A percentile compares a stretch with the other conserved stretches of the same genome.
Evolutionary conservation across 1,140 invertebrate genomes (phyloP).

Genomic region (Glossosoma conforme): DNA sequence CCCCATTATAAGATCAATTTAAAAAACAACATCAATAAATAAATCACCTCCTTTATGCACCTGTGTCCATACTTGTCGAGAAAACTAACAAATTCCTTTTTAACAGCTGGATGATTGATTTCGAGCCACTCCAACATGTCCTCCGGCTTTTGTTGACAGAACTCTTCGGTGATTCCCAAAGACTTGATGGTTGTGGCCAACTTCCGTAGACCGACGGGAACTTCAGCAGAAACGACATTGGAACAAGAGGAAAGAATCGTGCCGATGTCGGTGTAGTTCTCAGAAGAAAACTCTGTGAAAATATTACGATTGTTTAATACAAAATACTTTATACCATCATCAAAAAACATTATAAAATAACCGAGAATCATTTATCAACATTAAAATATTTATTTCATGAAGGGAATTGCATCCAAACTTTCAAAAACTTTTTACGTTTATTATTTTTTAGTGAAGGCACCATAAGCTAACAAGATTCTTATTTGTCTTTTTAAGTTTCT

Average conservation of each 20-base stretch:
- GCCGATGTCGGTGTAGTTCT: constrained; percentile 59
- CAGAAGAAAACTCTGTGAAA: constrained; percentile 52
- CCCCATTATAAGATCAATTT: too few relatives aligned
- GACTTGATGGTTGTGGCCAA: constrained; percentile 51
- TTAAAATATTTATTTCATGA: too few relatives aligned
- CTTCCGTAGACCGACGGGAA: constrained; percentile 52
- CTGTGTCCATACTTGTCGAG: constrained; percentile 71
- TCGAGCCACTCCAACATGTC: constrained; percentile 56
- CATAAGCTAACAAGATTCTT: too few relatives aligned
- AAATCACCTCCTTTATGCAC: constrained; percentile 62
- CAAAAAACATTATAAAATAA: neutral
- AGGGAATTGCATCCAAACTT: too few relatives aligned
- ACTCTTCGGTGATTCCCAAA: constrained; percentile 48
- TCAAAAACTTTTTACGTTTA: too few relatives aligned
- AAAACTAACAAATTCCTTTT: constrained; percentile 54
- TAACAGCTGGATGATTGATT: constrained; percentile 47
- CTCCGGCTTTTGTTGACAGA: constrained; percentile 48
- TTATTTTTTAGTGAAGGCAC: too few relatives aligned
- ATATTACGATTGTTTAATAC: constrained; percentile 4
- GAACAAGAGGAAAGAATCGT: constrained; percentile 58
- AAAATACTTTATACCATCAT: constrained; percentile 2
- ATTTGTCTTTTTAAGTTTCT: too few relatives aligned
- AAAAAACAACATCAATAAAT: too few relatives aligned
- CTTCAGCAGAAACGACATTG: constrained; percentile 65
- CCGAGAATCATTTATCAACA: neutral